A percentile compares a stretch with the other conserved stretches of the same genome.
These are phyloP conservation scores for Ceryle rudis DNA, from an alignment of 2,797 vertebrate species.

Conservation along the genomic window DNA sequence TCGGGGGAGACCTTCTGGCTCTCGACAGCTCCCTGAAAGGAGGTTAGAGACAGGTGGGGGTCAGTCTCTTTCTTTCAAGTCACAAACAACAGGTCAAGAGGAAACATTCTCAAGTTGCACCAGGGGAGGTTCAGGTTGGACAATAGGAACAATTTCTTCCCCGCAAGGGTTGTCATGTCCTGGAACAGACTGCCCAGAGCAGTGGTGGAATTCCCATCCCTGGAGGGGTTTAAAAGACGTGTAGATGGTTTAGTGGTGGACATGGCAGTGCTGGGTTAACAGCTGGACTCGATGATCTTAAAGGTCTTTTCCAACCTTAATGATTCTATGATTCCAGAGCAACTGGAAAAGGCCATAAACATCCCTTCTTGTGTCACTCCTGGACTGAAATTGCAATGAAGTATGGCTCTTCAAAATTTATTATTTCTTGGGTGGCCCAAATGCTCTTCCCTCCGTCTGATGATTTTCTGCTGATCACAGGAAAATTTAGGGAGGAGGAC, in stretches of 20 bases:
- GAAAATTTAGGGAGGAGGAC: not conserved
- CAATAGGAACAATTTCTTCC: too few relatives aligned
- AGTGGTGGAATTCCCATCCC: not conserved
- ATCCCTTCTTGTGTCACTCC: not conserved
- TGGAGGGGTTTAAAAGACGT: not conserved
- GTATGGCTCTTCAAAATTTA: fast-evolving
- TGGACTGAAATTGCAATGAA: not conserved
- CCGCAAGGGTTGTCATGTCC: not conserved
- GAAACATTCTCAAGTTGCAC: not conserved
- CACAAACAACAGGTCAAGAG: not conserved
- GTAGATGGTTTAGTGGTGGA: not conserved
- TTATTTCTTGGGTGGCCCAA: not conserved
- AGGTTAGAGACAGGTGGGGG: not conserved
- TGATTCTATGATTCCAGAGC: not conserved
- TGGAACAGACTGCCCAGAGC: not conserved
- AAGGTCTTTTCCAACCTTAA: too few relatives aligned
- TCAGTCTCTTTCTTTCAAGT: too few relatives aligned
- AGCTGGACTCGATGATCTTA: not conserved
- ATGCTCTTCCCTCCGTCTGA: not conserved
- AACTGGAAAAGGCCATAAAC: not conserved
- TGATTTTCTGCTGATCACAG: not conserved
- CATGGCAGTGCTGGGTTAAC: too few relatives aligned
- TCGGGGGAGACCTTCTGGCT: too few relatives aligned
- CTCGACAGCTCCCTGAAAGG: not conserved
- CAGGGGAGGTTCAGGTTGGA: not conserved